These are phyloP conservation scores for Tor tambroides DNA, from an alignment of 2,113 vertebrate genomes.

Conservation along the genomic window DNA sequence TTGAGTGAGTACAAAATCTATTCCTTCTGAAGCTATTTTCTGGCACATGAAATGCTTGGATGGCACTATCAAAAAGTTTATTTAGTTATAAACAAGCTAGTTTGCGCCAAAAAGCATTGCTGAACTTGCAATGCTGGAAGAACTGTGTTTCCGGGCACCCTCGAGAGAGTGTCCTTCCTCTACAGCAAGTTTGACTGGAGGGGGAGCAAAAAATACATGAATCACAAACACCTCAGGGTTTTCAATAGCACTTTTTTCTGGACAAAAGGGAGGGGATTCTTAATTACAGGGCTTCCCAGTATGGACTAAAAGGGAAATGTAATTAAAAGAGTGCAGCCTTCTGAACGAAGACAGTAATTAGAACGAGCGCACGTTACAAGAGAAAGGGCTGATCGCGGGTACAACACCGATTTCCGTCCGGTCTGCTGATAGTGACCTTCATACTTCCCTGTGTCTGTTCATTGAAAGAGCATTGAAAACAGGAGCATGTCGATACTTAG, in stretches of 20 bases:
- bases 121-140: neutral
- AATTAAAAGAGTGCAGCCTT: conserved; percentile 72
- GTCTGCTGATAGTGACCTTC: conserved; percentile 46
- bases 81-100: conserved; percentile 24
- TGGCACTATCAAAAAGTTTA: conserved; percentile 12
- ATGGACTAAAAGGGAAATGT: conserved; percentile 70
- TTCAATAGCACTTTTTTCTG: neutral
- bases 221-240: neutral
- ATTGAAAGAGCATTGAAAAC: conserved; percentile 29
- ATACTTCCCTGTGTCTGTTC: conserved; percentile 26
- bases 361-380: conserved; percentile 58
- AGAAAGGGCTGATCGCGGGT: conserved; percentile 41
- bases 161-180: conserved; percentile 45
- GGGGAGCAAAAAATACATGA: neutral
- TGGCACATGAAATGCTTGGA: conserved; percentile 22
- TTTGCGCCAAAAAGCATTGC: conserved; percentile 2
- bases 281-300: conserved; percentile 48
- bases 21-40: conserved; percentile 16
- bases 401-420: conserved; percentile 42
- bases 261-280: conserved; percentile 16
- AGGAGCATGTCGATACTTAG: conserved; percentile 32
- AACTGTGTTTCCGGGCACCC: conserved; percentile 11
- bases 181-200: conserved; percentile 41
- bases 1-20: conserved; percentile 17
- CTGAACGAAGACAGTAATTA: conserved; percentile 74